Conservation (phyloP, 2,888 invertebrate species). For the Penaeus monodon region DNA sequence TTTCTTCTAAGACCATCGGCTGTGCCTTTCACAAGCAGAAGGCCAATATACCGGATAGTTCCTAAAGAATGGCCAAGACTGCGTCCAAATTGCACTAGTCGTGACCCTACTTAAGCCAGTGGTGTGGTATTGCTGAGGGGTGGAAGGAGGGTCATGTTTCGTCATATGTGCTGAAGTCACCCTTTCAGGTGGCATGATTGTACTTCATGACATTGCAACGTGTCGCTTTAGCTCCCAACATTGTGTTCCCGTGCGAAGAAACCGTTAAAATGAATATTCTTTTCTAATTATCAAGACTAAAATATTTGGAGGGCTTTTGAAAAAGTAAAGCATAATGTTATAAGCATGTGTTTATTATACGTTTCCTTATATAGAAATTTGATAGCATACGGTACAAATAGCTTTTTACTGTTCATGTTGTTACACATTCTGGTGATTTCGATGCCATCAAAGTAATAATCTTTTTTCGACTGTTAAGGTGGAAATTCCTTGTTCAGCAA, state of each 20-base stretch:
- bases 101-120: neutral
- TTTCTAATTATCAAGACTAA: neutral
- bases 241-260: neutral
- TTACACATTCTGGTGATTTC: no score
- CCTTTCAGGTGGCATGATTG: slow-evolving; percentile 26
- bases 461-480: no score
- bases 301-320: neutral
- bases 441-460: no score
- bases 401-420: no score
- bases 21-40: neutral
- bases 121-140: neutral
- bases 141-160: slow-evolving; percentile 34
- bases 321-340: no score
- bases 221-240: neutral
- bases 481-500: no score
- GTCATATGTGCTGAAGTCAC: slow-evolving; percentile 18
- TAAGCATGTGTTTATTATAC: no score
- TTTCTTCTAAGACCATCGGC: neutral
- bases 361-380: no score
- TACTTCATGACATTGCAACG: neutral
- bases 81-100: neutral
- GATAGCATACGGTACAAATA: no score
- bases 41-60: neutral
- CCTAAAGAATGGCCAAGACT: neutral
- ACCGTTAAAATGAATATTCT: neutral